phyloP scores from a whole-genome alignment of 2,113 vertebrate species.

The Aspidoscelis tigris region DNA sequence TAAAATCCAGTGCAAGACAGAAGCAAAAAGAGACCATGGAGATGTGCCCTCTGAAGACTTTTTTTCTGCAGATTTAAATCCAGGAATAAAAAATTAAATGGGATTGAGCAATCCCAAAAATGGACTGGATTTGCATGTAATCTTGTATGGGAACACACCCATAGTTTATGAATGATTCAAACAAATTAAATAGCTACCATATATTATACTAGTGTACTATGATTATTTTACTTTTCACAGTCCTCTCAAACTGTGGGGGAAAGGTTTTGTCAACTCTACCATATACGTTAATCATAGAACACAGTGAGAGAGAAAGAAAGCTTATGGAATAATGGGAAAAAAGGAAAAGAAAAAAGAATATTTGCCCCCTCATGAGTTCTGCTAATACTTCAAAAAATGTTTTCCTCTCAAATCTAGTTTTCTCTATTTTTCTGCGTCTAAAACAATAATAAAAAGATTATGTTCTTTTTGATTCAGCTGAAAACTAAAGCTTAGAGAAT shows the following conservation, averaged over 20 bases:
- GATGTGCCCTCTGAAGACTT: too few species aligned
- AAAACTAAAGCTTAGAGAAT: conserved; percentile 32
- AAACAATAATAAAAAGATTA: conserved; percentile 19
- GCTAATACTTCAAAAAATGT: conserved; percentile 10
- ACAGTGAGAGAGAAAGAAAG: neutral
- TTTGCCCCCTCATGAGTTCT: neutral
- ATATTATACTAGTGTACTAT: neutral
- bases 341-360: conserved; percentile 14
- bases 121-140: too few species aligned
- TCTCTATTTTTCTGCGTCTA: conserved; percentile 24
- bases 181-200: neutral
- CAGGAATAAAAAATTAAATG: too few species aligned
- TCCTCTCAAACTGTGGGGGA: neutral
- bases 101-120: too few species aligned
- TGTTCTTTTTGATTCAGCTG: conserved; percentile 22
- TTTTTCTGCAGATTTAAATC: too few species aligned
- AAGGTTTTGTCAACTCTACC: neutral
- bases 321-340: neutral
- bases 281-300: neutral
- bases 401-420: neutral
- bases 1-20: too few species aligned
- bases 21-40: too few species aligned
- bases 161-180: too few species aligned
- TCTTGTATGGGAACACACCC: too few species aligned
- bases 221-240: neutral